Conservation (phyloP, 2,113 vertebrate species). For the Oceanites oceanicus region DNA sequence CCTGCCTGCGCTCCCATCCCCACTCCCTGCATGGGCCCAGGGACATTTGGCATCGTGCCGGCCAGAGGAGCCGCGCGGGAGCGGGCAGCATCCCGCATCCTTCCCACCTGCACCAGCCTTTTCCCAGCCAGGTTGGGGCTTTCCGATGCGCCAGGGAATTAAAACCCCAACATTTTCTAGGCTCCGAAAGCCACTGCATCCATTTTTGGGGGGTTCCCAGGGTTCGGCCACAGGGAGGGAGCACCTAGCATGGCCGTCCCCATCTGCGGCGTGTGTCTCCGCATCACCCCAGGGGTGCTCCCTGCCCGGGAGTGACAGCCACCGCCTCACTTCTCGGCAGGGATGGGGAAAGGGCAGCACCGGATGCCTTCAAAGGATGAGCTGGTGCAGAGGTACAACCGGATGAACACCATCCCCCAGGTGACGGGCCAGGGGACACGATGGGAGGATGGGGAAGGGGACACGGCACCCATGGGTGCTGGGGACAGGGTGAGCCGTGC, state of each 20-base stretch:
- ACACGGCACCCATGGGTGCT: accelerated
- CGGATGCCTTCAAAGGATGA: slow-evolving; percentile 99
- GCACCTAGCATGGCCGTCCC: accelerated
- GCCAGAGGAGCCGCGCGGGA: accelerated
- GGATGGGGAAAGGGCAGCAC: slow-evolving; percentile 99
- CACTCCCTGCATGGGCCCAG: background rate
- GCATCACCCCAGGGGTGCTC: accelerated
- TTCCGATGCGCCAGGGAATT: accelerated
- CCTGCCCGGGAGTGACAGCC: background rate
- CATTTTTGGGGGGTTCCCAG: background rate
- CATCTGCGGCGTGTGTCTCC: background rate
- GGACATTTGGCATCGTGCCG: accelerated
- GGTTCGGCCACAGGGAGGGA: background rate
- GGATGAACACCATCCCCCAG: slow-evolving; percentile 99
- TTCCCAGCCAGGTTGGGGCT: background rate
- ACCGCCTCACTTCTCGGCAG: slow-evolving; percentile 48
- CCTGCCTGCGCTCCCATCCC: background rate
- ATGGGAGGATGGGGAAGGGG: accelerated
- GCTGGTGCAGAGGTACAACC: slow-evolving; percentile 95
- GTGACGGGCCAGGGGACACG: slow-evolving; percentile 30
- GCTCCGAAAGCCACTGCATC: accelerated
- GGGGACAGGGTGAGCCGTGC: accelerated
- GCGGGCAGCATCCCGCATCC: background rate
- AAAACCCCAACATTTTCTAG: background rate
- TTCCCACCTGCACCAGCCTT: background rate